Evolutionary conservation across 2,113 vertebrate genomes (phyloP), one percentile per base, ranked within the genome.

Genomic region (Daphoenositta chrysoptera): DNA sequence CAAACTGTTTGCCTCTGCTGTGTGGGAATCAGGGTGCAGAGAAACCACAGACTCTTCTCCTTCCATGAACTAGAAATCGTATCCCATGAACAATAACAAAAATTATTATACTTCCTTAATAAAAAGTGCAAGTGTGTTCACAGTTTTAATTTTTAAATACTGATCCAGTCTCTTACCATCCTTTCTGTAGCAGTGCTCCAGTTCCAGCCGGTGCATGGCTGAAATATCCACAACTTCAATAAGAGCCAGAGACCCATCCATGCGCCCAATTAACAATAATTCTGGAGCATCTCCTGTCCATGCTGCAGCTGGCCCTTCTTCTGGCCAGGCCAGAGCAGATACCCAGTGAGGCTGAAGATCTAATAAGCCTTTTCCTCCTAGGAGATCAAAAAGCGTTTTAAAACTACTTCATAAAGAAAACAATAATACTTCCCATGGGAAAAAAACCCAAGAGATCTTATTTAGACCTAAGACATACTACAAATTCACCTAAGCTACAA

Each of bases 311-410:
- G 98, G 97, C 72, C 98, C 98, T 79, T 99, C 98, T 89, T 99
- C 98, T 5, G 99, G 98, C 99, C 99, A 99, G 7, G 99, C 97
- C 53, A 99, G 92, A 19, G 99, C 98, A 39, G 99, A 99, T 8
- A 99, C 99, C 99, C 99, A 99, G 80, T 99, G 99, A 80, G 99
- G 99, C 97, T 99, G 99, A 83, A 98, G 91, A 76, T 99, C 99
- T 91, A 99, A 87, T 18, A 99, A 97, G 30, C 98, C 99, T 94
- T 99, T 99, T 84, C 99, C 99, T 72, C 99, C 99, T 99, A 84
- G 81, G 6, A 94, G 27, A 30, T 22, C 78, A 51, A 96, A 88
- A 92, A 65, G 24, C 44, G 48, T 80, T 84, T 61, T 86, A 64
- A 60, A 93, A 93, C 28, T 51, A 89, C 24, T 87, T 83, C 68